A percentile compares a stretch with the other conserved stretches of the same genome.
Evolutionary conservation across 2,888 invertebrate genomes (phyloP).

Genomic region (Phasia obesa): DNA sequence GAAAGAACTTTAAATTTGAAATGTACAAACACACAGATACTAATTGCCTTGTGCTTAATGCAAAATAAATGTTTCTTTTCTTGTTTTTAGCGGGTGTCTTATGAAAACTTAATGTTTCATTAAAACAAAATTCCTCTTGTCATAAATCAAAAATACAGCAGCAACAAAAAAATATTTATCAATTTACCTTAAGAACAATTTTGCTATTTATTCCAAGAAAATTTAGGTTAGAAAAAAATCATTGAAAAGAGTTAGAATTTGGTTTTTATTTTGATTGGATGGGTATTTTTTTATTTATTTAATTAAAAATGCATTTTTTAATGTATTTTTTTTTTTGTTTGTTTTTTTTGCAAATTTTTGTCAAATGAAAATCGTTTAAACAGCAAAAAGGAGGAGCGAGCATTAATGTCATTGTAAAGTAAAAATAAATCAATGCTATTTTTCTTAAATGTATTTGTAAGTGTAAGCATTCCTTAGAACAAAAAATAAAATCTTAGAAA

Average conservation of each 20-base stretch:
- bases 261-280: background rate
- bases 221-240: slow-evolving; percentile 2
- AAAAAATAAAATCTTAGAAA: no score
- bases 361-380: slow-evolving; percentile 14
- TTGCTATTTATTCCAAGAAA: slow-evolving; percentile 6
- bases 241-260: background rate
- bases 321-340: background rate
- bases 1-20: slow-evolving; percentile 13
- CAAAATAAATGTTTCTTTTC: slow-evolving; percentile 56
- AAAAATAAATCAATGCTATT: slow-evolving; percentile 5
- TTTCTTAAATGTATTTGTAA: background rate
- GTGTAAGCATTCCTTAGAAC: background rate
- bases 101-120: slow-evolving; percentile 45
- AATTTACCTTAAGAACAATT: slow-evolving; percentile 40
- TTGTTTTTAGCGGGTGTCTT: slow-evolving; percentile 32
- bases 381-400: slow-evolving; percentile 25
- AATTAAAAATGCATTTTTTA: background rate
- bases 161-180: slow-evolving; percentile 38
- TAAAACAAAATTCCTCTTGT: slow-evolving; percentile 39
- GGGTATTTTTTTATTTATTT: background rate
- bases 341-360: slow-evolving; percentile 10
- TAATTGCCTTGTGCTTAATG: slow-evolving; percentile 65
- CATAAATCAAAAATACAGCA: slow-evolving; percentile 55
- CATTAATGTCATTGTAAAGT: background rate
- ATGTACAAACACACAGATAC: background rate